Conservation (phyloP, 1,140 invertebrate species). For the Condylostylus longicornis region DNA sequence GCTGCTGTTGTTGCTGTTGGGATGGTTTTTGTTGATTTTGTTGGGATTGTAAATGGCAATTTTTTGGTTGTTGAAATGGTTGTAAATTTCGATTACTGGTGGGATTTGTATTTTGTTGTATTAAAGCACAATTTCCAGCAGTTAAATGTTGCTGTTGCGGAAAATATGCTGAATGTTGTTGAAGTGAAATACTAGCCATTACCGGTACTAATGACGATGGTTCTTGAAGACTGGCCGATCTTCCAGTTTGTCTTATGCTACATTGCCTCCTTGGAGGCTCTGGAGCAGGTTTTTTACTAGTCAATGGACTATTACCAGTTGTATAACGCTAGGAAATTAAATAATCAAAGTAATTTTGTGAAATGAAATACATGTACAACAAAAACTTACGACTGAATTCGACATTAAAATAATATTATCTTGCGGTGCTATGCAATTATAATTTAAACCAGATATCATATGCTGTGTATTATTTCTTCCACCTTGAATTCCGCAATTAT, state of each 20-base stretch:
- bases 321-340: slow-evolving; percentile 16
- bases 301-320: slow-evolving; percentile 41
- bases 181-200: neutral
- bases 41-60: slow-evolving; percentile 1
- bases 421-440: too few species aligned
- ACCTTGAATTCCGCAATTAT: too few species aligned
- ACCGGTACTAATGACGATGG: too few species aligned
- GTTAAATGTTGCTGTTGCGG: slow-evolving; percentile 1
- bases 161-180: neutral
- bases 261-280: slow-evolving; percentile 70
- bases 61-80: too few species aligned
- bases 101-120: slow-evolving; percentile 13
- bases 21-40: neutral
- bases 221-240: slow-evolving; percentile 16
- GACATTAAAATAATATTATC: too few species aligned
- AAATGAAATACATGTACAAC: too few species aligned
- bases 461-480: too few species aligned
- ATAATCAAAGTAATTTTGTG: too few species aligned
- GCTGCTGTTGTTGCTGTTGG: slow-evolving; percentile 11
- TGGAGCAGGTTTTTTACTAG: slow-evolving; percentile 60
- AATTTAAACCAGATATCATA: too few species aligned
- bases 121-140: slow-evolving; percentile 4
- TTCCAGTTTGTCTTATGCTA: slow-evolving; percentile 32
- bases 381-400: too few species aligned
- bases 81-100: too few species aligned